phyloP scores from a whole-genome alignment of 2,113 vertebrate genomes.

The Tyrannus savana region DNA sequence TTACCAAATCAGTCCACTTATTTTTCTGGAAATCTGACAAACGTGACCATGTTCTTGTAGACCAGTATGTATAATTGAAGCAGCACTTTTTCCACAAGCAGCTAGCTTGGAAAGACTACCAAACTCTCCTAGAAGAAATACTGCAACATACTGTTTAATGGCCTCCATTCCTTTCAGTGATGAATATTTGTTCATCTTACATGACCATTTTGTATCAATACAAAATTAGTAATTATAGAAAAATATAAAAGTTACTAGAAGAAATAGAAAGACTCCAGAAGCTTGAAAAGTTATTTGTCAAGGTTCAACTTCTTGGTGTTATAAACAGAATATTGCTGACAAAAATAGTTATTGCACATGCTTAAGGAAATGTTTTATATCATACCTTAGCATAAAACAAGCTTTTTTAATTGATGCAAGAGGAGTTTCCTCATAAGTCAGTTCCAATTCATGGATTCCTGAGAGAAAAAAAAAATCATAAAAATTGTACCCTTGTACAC shows the following conservation, averaged over 20 bases:
- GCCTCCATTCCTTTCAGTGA: background rate
- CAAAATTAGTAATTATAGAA: background rate
- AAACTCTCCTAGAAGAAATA: background rate
- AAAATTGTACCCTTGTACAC: background rate
- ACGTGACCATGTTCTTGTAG: background rate
- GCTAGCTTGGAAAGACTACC: background rate
- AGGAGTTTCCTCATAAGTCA: background rate
- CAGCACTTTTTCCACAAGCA: background rate
- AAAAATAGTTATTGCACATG: background rate
- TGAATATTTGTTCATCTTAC: background rate
- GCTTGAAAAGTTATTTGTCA: background rate
- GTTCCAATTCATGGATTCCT: background rate
- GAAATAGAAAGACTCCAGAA: background rate
- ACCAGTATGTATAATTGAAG: accelerated
- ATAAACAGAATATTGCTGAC: background rate
- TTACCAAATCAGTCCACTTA: background rate
- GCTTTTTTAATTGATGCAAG: background rate
- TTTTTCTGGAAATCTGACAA: background rate
- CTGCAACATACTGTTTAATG: background rate
- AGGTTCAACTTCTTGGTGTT: background rate
- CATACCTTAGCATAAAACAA: background rate
- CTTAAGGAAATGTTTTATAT: background rate
- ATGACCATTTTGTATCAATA: background rate
- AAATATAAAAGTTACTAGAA: background rate
- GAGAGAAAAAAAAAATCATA: background rate